phyloP scores from a whole-genome alignment of 2,797 vertebrate species.

The Thamnophis elegans region DNA sequence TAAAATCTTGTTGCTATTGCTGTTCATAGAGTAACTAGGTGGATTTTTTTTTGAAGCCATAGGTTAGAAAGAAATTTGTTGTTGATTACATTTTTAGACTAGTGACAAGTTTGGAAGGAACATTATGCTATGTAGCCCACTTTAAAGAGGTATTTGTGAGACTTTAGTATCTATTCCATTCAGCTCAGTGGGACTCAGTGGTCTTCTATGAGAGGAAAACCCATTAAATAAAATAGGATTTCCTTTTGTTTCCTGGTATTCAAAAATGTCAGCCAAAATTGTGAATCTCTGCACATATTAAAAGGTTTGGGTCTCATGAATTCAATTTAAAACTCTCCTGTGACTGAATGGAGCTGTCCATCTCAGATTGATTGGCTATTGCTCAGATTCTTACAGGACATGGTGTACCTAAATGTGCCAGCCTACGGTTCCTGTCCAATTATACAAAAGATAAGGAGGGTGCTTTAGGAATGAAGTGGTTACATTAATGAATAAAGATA shows the following conservation, averaged over 20 bases:
- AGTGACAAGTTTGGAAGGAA: conserved; percentile 49
- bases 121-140: conserved; percentile 18
- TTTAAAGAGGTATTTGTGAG: background rate
- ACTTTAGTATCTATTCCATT: background rate
- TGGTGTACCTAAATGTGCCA: background rate
- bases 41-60: conserved; percentile 48
- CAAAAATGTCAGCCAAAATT: background rate
- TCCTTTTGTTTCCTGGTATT: background rate
- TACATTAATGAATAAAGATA: background rate
- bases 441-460: background rate
- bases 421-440: background rate
- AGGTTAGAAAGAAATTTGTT: conserved; percentile 56
- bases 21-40: conserved; percentile 32
- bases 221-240: background rate
- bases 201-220: background rate
- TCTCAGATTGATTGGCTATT: background rate
- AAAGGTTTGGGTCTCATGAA: background rate
- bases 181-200: background rate
- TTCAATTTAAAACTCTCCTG: background rate
- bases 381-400: background rate
- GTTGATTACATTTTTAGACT: conserved; percentile 59
- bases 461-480: background rate
- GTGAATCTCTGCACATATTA: background rate
- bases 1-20: background rate
- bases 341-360: background rate